These are phyloP conservation scores for Heliocidaris tuberculata DNA, from an alignment of 35 echinoderm and acorn worm genomes.

Conservation along the genomic window DNA sequence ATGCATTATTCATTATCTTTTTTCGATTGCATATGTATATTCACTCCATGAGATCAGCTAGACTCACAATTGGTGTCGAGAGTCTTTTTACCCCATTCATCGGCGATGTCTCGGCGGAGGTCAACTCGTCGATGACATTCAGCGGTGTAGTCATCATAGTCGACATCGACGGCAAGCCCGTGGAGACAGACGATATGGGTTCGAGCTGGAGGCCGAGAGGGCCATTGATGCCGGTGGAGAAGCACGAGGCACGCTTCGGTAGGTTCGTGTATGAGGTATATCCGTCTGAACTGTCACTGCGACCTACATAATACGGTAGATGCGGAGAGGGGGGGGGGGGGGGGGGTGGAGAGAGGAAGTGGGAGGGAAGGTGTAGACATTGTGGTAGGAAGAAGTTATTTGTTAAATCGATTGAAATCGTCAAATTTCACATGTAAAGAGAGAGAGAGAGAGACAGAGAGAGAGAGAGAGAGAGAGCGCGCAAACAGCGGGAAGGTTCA, in stretches of 20 bases:
- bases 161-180: background rate
- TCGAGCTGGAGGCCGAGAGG: background rate
- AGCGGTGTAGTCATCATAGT: background rate
- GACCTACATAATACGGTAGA: background rate
- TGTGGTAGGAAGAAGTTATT: no score
- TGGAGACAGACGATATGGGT: background rate
- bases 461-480: no score
- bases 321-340: background rate
- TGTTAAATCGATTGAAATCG: no score
- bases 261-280: slow-evolving; percentile 25
- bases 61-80: background rate
- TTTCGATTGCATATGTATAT: background rate
- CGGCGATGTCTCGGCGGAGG: background rate
- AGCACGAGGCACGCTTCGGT: slow-evolving; percentile 24
- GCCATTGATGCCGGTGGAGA: background rate
- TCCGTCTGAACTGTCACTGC: slow-evolving; percentile 13
- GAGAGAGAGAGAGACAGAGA: no score
- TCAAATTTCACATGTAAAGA: no score
- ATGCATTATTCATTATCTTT: background rate
- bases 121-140: background rate
- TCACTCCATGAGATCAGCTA: slow-evolving; percentile 4
- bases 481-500: no score
- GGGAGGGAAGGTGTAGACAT: background rate
- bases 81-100: background rate
- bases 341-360: background rate